Evolutionary conservation across 2,113 vertebrate genomes (phyloP), one percentile per base, ranked within the genome.

Genomic region (Sciurus niger): DNA sequence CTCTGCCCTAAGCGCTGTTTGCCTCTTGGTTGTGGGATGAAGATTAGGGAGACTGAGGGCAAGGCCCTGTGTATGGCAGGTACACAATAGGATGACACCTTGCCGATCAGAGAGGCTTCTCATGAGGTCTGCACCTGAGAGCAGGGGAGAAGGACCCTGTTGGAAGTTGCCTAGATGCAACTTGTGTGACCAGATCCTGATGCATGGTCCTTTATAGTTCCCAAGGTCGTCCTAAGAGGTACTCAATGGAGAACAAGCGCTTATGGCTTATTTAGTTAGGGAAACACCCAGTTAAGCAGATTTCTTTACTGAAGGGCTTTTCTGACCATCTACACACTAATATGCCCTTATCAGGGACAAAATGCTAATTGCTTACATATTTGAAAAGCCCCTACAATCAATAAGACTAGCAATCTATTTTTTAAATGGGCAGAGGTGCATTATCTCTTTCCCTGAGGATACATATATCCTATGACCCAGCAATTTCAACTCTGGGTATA

Each of bases 1-100:
- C 72, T 34, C 76, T 22, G 79, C 60, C 28, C 48, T 53, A 40
- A 46, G 13, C 11, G 34, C 34, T 12, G 46, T 16, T 48, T 24
- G 14, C 12, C 2, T 34, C 34, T 8, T 5, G 40, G 43, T n/a
- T 7, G 7, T 0, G 1, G 46, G 16, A 3, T 46, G 30, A 55
- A 53, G 5, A n/a, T 20, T 11, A 90, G 32, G 22, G 68, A 43
- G 2, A 3, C 22, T 53, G 13, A 14, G 70, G 7, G 2, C 20
- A 16, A 34, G 37, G 51, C n/a, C 43, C 34, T 11, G 17, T 37
- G n/a, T 8, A 30, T 2, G 9, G 7, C 4, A 32, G 43, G 2
- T 2, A 16, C 16, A 11, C 0, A 3, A 3, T 28, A 58, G 37
- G 37, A 43, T 0, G 20, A 28, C 13, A 6, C 17, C n/a, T 17